These are phyloP conservation scores for Stramonita haemastoma DNA, from an alignment of 2,888 invertebrate species.

Conservation along the genomic window DNA sequence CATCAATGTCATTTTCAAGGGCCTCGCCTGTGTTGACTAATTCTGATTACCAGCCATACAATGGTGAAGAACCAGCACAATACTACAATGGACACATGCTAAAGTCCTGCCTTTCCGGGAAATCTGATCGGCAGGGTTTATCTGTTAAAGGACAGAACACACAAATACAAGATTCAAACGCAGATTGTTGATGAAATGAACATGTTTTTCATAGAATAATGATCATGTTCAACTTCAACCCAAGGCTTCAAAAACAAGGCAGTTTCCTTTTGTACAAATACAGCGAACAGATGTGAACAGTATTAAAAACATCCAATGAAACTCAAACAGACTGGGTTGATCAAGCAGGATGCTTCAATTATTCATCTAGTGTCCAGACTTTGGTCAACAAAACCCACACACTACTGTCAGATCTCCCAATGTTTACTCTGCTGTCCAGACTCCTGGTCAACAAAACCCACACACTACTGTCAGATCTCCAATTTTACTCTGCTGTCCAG, in stretches of 20 bases:
- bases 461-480: background rate
- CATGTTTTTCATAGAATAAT: background rate
- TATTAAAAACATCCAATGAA: background rate
- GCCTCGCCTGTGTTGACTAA: background rate
- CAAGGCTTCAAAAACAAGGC: too few relatives aligned
- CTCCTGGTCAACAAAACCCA: too few relatives aligned
- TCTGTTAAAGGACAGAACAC: background rate
- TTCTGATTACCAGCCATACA: background rate
- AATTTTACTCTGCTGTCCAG: background rate
- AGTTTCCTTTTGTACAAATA: background rate
- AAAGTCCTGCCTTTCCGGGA: background rate
- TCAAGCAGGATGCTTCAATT: background rate
- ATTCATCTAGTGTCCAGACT: background rate
- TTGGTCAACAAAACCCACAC: too few relatives aligned
- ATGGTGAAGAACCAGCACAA: background rate
- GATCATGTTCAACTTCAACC: background rate
- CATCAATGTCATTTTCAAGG: background rate
- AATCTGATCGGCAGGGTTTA: background rate
- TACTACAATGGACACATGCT: background rate
- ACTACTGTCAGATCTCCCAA: too few relatives aligned
- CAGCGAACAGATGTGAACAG: background rate
- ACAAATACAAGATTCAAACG: background rate
- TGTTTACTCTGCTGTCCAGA: background rate
- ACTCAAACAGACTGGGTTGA: background rate
- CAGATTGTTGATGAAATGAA: background rate